Conservation (phyloP, 2,113 vertebrate species). For the Paracanthobrama guichenoti region DNA sequence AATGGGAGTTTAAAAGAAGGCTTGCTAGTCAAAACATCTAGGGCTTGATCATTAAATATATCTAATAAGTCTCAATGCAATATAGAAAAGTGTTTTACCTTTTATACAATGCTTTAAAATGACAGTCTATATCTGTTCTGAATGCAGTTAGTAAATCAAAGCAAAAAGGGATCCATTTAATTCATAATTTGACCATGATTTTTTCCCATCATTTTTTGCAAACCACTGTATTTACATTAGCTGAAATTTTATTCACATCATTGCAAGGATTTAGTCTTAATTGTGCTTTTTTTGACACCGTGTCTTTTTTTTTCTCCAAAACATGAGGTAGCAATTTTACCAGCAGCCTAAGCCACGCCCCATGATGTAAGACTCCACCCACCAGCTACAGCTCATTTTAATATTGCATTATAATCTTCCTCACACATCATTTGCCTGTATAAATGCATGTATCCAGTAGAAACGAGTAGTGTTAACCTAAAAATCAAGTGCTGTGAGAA, state of each 20-base stretch:
- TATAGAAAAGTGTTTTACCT: background rate
- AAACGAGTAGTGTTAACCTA: background rate
- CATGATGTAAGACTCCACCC: background rate
- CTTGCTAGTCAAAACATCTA: background rate
- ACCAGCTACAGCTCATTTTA: slow-evolving; percentile 17
- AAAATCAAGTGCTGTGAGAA: background rate
- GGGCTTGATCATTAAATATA: background rate
- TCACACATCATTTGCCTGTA: background rate
- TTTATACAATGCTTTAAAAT: slow-evolving; percentile 11
- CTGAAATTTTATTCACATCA: slow-evolving; percentile 46
- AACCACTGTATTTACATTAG: slow-evolving; percentile 58
- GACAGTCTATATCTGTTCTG: background rate
- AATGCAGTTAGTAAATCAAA: background rate
- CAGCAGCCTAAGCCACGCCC: slow-evolving; percentile 30
- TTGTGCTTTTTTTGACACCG: slow-evolving; percentile 66
- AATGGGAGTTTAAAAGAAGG: background rate
- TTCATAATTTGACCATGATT: slow-evolving; percentile 37
- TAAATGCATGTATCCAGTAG: background rate
- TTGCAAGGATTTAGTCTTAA: background rate
- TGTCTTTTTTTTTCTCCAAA: slow-evolving; percentile 16
- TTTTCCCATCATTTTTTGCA: slow-evolving; percentile 9
- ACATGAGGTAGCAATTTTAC: slow-evolving; percentile 57
- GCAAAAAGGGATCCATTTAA: background rate
- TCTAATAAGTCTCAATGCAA: slow-evolving; percentile 4
- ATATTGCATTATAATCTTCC: background rate